Evolutionary conservation across 2,113 vertebrate species (phyloP).

Genomic region (Leptocoma aspasia): DNA sequence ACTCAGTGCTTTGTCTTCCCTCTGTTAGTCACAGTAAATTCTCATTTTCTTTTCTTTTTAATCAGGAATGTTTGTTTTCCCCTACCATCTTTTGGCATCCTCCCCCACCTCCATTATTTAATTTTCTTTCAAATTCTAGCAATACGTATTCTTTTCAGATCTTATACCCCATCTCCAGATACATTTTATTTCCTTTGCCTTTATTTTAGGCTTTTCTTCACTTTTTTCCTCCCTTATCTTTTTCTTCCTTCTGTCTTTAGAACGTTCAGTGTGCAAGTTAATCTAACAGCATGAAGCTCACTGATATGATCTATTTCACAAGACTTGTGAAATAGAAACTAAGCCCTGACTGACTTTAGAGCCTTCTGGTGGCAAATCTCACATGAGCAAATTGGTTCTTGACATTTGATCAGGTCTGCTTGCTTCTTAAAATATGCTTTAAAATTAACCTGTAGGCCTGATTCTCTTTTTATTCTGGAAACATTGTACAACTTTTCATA

Average conservation of each 20-base stretch:
- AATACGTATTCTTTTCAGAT: neutral
- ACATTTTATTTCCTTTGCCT: neutral
- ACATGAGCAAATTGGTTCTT: constrained; percentile 36
- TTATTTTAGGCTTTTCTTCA: neutral
- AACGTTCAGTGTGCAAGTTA: constrained; percentile 23
- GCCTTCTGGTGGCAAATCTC: neutral
- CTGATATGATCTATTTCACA: constrained; percentile 41
- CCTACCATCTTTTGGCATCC: neutral
- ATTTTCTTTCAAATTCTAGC: neutral
- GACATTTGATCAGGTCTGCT: neutral
- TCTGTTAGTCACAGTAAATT: neutral
- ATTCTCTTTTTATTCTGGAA: neutral
- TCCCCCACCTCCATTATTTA: too few species aligned
- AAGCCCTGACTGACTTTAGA: neutral
- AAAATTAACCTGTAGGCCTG: neutral
- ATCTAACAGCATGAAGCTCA: neutral
- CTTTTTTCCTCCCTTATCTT: constrained; percentile 9
- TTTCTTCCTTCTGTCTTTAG: neutral
- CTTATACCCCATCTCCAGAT: neutral
- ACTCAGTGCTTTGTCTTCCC: neutral
- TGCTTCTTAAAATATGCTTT: neutral
- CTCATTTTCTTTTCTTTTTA: neutral
- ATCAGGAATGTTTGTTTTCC: neutral
- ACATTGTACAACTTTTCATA: neutral
- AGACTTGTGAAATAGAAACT: constrained; percentile 47